Evolutionary conservation across 2,888 invertebrate genomes (phyloP).

Genomic region (Cantharis nigra): DNA sequence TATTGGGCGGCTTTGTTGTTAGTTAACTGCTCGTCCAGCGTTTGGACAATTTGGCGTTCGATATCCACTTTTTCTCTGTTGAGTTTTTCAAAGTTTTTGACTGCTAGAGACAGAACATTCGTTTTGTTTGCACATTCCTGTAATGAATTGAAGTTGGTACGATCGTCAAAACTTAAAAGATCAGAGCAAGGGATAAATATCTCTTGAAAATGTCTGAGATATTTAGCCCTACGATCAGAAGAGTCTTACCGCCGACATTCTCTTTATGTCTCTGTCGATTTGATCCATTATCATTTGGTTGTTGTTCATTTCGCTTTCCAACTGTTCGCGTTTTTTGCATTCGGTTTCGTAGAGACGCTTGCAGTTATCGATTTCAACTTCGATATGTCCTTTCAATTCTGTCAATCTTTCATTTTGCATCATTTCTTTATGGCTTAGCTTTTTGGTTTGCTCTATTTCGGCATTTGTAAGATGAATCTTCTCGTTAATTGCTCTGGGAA

Average conservation of each 20-base stretch:
- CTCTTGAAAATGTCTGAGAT: no score
- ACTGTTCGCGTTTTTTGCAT: constrained; percentile 56
- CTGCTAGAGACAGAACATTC: constrained; percentile 20
- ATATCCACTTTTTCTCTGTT: constrained; percentile 60
- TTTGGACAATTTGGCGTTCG: constrained; percentile 68
- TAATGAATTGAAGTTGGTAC: not conserved
- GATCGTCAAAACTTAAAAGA: not conserved
- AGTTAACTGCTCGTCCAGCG: constrained; percentile 69
- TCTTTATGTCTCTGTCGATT: constrained; percentile 65
- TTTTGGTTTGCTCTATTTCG: constrained; percentile 70
- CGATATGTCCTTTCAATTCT: constrained; percentile 63
- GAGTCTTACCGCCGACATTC: constrained; percentile 53
- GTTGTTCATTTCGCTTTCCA: constrained; percentile 63
- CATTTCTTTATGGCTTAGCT: constrained; percentile 68
- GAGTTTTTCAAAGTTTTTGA: constrained; percentile 59
- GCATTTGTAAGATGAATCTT: constrained; percentile 45
- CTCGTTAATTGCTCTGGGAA: constrained; percentile 59
- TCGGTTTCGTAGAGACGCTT: constrained; percentile 59
- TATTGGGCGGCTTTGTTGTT: constrained; percentile 68
- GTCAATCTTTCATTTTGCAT: constrained; percentile 67
- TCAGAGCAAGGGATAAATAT: not conserved
- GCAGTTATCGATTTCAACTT: constrained; percentile 60
- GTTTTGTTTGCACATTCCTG: constrained; percentile 39
- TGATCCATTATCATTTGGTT: constrained; percentile 63
- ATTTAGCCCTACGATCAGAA: not conserved